Percentiles rank a stretch among this genome's conserved stretches.
Conservation (phyloP, 2,797 vertebrate species). For the Protosalanx chinensis region DNA sequence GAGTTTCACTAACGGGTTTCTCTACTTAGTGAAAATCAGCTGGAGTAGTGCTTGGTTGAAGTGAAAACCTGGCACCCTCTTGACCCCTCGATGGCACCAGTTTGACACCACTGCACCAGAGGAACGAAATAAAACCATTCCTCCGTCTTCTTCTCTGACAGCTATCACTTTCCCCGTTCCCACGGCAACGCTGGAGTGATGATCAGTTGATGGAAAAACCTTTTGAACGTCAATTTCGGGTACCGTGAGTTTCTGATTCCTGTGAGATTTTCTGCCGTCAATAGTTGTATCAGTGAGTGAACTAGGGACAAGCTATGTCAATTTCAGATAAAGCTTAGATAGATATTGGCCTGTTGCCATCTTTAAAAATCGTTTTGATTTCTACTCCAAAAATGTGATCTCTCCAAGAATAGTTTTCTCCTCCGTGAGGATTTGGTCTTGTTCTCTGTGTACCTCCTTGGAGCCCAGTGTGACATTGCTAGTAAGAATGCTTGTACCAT, state of each 20-base stretch:
- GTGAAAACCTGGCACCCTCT: too few relatives aligned
- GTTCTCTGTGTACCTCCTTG: too few relatives aligned
- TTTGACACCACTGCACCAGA: too few relatives aligned
- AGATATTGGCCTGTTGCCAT: not conserved
- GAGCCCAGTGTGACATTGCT: too few relatives aligned
- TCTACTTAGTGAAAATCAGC: too few relatives aligned
- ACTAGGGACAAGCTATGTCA: constrained; percentile 32
- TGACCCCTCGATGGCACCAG: too few relatives aligned
- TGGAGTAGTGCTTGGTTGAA: too few relatives aligned
- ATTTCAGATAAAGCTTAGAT: constrained; percentile 12
- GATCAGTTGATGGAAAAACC: constrained; percentile 53
- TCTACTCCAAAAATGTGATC: too few relatives aligned
- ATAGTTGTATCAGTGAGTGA: constrained; percentile 15
- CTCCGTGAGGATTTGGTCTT: too few relatives aligned
- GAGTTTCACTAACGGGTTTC: too few relatives aligned
- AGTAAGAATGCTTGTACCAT: too few relatives aligned
- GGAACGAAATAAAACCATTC: constrained; percentile 21
- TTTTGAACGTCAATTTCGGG: constrained; percentile 51
- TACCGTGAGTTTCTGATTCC: constrained; percentile 20
- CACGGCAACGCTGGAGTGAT: constrained; percentile 39
- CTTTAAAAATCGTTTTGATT: not conserved
- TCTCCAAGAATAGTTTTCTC: too few relatives aligned
- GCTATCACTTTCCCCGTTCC: constrained; percentile 44
- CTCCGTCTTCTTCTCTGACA: constrained; percentile 43
- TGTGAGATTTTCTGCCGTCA: constrained; percentile 1